Percentiles rank a stretch among this genome's conserved stretches.
Conservation (phyloP, 2,113 vertebrate genomes). For the Aegithalos caudatus region DNA sequence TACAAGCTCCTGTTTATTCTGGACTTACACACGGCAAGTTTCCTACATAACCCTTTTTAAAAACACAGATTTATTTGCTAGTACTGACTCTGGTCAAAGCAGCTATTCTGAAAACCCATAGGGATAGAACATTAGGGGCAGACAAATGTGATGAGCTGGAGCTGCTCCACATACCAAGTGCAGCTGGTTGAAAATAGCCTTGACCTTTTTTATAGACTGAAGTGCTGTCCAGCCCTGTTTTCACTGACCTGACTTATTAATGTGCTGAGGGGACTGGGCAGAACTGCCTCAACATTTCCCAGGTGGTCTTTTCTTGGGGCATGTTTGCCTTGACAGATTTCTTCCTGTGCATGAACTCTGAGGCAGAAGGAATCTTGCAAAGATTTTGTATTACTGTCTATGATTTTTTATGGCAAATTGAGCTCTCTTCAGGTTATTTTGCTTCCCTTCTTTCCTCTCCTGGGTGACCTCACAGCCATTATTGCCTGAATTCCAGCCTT, state of each 20-base stretch:
- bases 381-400: neutral
- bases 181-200: constrained; percentile 6
- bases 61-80: neutral
- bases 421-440: neutral
- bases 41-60: neutral
- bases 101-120: neutral
- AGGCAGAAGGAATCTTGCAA: neutral
- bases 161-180: neutral
- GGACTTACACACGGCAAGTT: neutral
- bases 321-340: neutral
- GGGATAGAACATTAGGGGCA: neutral
- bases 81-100: neutral
- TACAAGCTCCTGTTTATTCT: constrained; percentile 14
- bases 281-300: neutral
- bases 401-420: neutral
- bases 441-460: neutral
- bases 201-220: neutral
- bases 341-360: neutral
- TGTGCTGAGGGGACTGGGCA: neutral
- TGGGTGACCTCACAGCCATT: neutral
- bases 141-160: neutral
- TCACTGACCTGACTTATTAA: neutral
- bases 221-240: neutral
- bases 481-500: neutral
- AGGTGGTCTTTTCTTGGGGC: neutral